Percentiles rank a stretch among this genome's conserved stretches.
Conservation (phyloP, 1,140 invertebrate species). For the Chlorops oryzae region DNA sequence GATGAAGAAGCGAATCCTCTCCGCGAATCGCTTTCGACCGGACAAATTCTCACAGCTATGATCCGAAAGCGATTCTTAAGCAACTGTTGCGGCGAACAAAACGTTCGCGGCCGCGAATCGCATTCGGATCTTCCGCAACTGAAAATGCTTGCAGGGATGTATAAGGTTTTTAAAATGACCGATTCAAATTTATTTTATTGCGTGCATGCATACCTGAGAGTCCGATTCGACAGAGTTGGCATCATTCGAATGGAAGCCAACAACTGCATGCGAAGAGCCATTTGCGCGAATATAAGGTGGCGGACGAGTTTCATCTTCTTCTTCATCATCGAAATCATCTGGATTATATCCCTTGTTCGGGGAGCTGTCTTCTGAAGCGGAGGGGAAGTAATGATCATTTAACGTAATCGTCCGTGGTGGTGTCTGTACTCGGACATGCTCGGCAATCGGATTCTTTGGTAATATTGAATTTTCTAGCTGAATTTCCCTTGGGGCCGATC, state of each 20-base stretch:
- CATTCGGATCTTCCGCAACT: no score
- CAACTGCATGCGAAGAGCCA: conserved; percentile 23
- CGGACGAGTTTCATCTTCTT: conserved; percentile 27
- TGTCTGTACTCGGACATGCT: conserved; percentile 68
- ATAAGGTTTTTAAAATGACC: no score
- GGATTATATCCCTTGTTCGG: conserved; percentile 23
- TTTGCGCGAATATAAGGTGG: conserved; percentile 40
- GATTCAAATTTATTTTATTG: conserved; percentile 8
- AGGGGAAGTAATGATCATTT: conserved; percentile 73
- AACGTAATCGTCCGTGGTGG: conserved; percentile 75
- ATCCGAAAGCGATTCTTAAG: no score
- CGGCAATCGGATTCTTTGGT: conserved; percentile 63
- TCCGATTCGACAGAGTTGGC: conserved; percentile 42
- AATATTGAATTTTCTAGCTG: conserved; percentile 74
- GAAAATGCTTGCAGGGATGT: no score
- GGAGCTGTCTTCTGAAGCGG: conserved; percentile 57
- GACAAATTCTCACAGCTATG: no score
- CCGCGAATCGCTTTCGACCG: no score
- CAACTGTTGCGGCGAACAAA: no score
- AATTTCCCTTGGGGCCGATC: conserved; percentile 75
- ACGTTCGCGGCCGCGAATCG: no score
- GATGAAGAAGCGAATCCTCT: no score
- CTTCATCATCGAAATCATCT: conserved; percentile 26
- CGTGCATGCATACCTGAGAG: conserved; percentile 30
- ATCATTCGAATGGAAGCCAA: conserved; percentile 36